phyloP scores from a whole-genome alignment of 2,113 vertebrate genomes.

The Gavialis gangeticus region DNA sequence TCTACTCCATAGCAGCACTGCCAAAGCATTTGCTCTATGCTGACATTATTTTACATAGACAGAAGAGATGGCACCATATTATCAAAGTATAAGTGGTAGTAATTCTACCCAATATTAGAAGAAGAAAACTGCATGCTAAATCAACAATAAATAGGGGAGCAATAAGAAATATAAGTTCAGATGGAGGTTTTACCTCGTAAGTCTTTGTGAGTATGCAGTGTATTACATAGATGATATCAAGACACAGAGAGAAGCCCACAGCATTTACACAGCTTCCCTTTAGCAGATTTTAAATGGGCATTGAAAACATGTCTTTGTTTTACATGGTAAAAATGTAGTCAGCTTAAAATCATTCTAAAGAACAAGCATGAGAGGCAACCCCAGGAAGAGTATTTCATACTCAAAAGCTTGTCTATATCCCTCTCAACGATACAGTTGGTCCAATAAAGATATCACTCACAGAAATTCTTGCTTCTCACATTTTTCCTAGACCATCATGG shows the following conservation, averaged over 20 bases:
- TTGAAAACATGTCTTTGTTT: background rate
- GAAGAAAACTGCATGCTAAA: background rate
- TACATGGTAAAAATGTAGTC: no score
- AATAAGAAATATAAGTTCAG: accelerated
- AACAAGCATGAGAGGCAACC: no score
- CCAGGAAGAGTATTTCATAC: no score
- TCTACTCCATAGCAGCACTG: background rate
- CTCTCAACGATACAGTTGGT: no score
- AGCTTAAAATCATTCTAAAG: no score
- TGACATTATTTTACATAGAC: background rate
- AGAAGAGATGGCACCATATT: background rate
- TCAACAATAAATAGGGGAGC: background rate
- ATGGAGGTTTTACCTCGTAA: background rate
- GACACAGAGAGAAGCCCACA: accelerated
- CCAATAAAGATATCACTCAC: no score
- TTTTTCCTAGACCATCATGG: no score
- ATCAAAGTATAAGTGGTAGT: background rate
- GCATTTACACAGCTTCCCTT: background rate
- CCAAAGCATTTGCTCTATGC: background rate
- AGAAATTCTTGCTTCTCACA: no score
- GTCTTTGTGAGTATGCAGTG: background rate
- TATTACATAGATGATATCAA: background rate
- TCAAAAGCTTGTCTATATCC: no score
- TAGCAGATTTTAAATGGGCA: background rate
- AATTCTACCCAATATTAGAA: background rate